Evolutionary conservation across 53 echinoderm and acorn worm genomes (phyloP).

Genomic region (Apostichopus leukothele): DNA sequence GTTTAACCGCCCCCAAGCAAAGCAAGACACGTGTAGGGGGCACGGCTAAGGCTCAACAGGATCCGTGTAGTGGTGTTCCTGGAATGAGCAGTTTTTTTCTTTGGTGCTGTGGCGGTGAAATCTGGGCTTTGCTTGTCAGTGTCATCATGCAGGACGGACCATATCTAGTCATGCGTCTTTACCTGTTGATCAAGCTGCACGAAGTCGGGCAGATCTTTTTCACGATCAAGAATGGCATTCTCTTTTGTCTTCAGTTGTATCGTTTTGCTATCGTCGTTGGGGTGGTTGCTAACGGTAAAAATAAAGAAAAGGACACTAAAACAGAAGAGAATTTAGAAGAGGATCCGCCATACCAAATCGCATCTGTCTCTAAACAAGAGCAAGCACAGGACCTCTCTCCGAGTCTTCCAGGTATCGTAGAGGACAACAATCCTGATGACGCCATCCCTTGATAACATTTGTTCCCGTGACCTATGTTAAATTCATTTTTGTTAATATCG

Average conservation of each 20-base stretch:
- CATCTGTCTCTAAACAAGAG: background rate
- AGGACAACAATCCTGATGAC: too few species aligned
- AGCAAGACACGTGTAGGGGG: constrained; percentile 50
- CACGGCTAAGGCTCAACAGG: constrained; percentile 4
- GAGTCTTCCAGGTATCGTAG: too few species aligned
- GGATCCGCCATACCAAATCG: constrained; percentile 10
- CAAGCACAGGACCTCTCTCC: too few species aligned
- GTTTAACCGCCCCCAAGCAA: constrained; percentile 60
- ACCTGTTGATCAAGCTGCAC: constrained; percentile 59
- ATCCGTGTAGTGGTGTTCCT: background rate
- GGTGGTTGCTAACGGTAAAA: background rate
- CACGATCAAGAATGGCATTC: constrained; percentile 72
- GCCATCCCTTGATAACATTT: too few species aligned
- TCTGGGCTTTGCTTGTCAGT: constrained; percentile 77
- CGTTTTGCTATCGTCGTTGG: constrained; percentile 62
- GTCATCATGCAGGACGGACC: constrained; percentile 82
- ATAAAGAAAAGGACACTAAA: background rate
- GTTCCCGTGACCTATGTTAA: too few species aligned
- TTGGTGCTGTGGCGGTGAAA: constrained; percentile 75
- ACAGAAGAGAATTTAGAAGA: background rate
- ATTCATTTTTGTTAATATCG: too few species aligned
- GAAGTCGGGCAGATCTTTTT: constrained; percentile 75
- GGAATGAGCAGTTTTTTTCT: constrained; percentile 1
- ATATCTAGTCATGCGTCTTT: constrained; percentile 69
- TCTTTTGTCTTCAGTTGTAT: constrained; percentile 73